Evolutionary conservation across 2,113 vertebrate genomes (phyloP).

Genomic region (Hippocampus comes): DNA sequence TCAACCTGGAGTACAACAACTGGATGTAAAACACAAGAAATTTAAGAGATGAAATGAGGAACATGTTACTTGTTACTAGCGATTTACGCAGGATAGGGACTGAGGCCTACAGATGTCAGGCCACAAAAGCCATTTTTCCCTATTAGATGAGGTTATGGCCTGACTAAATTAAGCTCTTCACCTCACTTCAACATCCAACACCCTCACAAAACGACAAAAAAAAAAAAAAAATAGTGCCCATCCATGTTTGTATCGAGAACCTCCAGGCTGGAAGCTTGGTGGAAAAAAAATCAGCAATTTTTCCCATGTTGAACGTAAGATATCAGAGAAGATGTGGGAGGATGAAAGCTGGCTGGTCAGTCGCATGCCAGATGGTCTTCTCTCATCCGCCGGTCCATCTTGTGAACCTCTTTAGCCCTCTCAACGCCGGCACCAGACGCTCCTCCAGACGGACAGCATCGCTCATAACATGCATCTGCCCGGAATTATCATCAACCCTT

Average conservation of each 20-base stretch:
- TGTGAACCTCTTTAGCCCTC: conserved; percentile 40
- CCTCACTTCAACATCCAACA: no score
- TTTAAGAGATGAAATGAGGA: no score
- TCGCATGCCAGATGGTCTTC: conserved; percentile 50
- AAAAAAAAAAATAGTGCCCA: background rate
- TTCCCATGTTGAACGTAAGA: conserved; percentile 10
- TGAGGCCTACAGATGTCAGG: background rate
- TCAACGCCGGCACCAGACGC: conserved; percentile 46
- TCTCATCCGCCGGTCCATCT: conserved; percentile 28
- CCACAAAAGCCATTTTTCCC: background rate
- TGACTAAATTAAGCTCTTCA: background rate
- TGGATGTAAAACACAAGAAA: no score
- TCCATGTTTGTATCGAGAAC: background rate
- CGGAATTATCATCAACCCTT: conserved; percentile 36
- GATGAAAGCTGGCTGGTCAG: conserved; percentile 33
- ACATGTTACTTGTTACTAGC: no score
- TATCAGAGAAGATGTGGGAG: conserved; percentile 14
- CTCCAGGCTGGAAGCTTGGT: no score
- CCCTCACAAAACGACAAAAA: background rate
- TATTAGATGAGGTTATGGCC: background rate
- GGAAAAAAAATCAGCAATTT: no score
- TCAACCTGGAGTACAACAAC: no score
- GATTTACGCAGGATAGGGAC: background rate
- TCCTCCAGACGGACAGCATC: conserved; percentile 47
- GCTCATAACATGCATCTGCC: conserved; percentile 58